Percentiles rank a stretch among this genome's conserved stretches.
These are phyloP conservation scores for Ferdinandea cuprea DNA, from an alignment of 2,888 invertebrate species.

Conservation along the genomic window DNA sequence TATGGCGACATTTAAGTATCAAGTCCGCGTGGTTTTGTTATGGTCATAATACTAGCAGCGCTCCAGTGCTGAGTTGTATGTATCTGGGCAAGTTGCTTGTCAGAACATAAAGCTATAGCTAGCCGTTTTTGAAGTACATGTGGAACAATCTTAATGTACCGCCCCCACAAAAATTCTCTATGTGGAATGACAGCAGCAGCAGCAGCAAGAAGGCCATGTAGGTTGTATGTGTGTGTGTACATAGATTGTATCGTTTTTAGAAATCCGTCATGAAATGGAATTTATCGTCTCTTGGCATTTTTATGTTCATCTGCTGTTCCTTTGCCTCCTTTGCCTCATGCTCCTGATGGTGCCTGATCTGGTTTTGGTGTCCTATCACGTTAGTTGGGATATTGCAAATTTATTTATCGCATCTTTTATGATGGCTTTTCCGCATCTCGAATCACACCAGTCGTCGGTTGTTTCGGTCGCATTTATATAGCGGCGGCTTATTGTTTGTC, in stretches of 20 bases:
- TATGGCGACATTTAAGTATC: conserved; percentile 70
- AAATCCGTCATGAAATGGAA: conserved; percentile 66
- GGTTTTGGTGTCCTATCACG: conserved; percentile 1
- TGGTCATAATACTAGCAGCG: conserved; percentile 55
- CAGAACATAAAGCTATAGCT: conserved; percentile 8
- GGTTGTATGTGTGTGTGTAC: background rate
- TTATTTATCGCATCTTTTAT: conserved; percentile 52
- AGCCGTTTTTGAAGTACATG: conserved; percentile 27
- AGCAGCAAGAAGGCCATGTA: background rate
- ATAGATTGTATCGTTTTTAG: conserved; percentile 38
- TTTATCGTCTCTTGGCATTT: conserved; percentile 53
- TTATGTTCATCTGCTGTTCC: conserved; percentile 54
- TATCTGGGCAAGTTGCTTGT: background rate
- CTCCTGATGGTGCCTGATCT: background rate
- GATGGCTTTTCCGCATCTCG: conserved; percentile 37
- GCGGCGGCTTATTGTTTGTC: conserved; percentile 13
- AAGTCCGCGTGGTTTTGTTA: conserved; percentile 65
- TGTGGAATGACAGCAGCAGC: background rate
- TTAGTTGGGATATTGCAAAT: conserved; percentile 27
- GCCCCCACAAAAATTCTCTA: conserved; percentile 33
- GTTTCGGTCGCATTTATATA: conserved; percentile 30
- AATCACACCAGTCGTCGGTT: conserved; percentile 33
- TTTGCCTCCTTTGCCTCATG: background rate
- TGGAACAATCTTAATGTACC: conserved; percentile 48
- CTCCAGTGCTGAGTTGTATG: background rate